A percentile compares a stretch with the other conserved stretches of the same genome.
Evolutionary conservation across 2,113 vertebrate species (phyloP).

Genomic region (Zapus hudsonius): DNA sequence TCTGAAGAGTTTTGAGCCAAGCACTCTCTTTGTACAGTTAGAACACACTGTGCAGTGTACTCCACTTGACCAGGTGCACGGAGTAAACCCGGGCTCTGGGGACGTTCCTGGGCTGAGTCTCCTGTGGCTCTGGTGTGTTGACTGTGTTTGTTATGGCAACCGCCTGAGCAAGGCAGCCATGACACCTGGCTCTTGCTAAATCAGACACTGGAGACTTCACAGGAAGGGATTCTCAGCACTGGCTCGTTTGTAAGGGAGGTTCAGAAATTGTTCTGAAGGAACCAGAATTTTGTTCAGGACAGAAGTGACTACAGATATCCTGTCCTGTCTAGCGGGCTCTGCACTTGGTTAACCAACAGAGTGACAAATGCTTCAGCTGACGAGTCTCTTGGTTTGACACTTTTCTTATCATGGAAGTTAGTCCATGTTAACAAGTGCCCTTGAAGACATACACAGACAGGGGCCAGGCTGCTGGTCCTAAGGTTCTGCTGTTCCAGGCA

Average conservation of each 20-base stretch:
- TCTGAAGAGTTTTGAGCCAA: neutral
- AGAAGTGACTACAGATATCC: neutral
- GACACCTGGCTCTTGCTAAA: slow-evolving; percentile 7
- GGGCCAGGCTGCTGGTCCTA: neutral
- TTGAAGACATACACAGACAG: rapidly evolving
- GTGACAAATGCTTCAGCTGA: neutral
- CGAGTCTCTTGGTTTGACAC: neutral
- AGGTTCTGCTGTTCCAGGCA: neutral
- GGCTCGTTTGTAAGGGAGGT: neutral
- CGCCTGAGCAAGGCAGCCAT: neutral
- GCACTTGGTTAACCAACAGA: neutral
- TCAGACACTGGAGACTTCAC: neutral
- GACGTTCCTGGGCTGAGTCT: neutral
- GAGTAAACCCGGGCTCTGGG: neutral
- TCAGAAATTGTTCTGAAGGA: neutral
- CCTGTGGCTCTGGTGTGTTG: neutral
- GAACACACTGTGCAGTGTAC: neutral
- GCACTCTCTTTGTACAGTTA: neutral
- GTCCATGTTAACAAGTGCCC: neutral
- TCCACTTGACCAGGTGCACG: neutral
- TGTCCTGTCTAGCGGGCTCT: neutral
- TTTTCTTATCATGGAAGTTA: neutral
- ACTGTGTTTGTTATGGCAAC: neutral
- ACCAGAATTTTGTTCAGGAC: neutral
- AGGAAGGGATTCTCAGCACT: neutral